Conservation (phyloP, 2,113 vertebrate species). For the Campylomormyrus numenius region DNA sequence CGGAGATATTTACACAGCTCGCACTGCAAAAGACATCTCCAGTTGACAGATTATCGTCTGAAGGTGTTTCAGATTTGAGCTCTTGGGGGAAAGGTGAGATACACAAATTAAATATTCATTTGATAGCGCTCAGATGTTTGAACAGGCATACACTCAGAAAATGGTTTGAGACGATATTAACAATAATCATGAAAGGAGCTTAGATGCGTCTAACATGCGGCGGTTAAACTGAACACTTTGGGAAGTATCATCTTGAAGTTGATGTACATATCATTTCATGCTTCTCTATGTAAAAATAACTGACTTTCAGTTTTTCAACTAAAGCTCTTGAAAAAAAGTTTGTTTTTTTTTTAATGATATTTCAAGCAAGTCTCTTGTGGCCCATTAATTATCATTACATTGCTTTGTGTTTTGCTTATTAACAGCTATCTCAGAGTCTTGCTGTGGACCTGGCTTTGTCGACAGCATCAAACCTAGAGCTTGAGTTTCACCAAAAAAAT, state of each 20-base stretch:
- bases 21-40: background rate
- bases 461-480: background rate
- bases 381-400: background rate
- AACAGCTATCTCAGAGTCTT: background rate
- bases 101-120: constrained; percentile 9
- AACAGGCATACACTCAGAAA: background rate
- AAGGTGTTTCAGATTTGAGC: constrained; percentile 3
- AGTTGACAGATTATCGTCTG: background rate
- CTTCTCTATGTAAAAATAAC: background rate
- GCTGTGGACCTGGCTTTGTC: background rate
- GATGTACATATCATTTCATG: background rate
- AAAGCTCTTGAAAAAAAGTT: background rate
- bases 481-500: background rate
- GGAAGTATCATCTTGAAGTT: background rate
- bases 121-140: background rate
- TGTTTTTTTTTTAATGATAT: background rate
- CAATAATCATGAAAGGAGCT: background rate
- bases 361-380: background rate
- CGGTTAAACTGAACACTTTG: background rate
- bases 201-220: background rate
- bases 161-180: background rate
- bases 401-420: background rate
- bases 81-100: constrained; percentile 1
- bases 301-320: background rate
- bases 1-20: background rate